A percentile compares a stretch with the other conserved stretches of the same genome.
Conservation (phyloP, 2,113 vertebrate genomes). For the Caretta caretta region DNA sequence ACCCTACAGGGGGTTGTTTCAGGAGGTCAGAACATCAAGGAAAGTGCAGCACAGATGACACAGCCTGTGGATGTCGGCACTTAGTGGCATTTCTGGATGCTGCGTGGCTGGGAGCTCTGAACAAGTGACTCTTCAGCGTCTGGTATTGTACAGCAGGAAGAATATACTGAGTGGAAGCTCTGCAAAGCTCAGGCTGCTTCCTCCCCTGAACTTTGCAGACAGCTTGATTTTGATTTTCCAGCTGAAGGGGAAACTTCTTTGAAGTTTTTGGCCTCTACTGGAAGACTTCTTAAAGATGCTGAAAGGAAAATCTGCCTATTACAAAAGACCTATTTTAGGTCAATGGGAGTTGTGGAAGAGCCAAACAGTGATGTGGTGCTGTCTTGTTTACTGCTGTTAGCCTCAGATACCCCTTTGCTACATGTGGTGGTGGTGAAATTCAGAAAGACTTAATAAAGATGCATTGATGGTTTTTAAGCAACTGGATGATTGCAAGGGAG, state of each 20-base stretch:
- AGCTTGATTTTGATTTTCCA: constrained; percentile 71
- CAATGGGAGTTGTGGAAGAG: background rate
- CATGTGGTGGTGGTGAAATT: background rate
- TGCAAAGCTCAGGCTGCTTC: constrained; percentile 11
- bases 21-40: background rate
- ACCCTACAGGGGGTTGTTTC: background rate
- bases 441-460: background rate
- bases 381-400: background rate
- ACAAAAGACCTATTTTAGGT: constrained; percentile 54
- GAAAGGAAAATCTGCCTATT: constrained; percentile 40
- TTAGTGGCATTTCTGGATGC: rapidly evolving
- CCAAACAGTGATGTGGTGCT: constrained; percentile 1
- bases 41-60: rapidly evolving
- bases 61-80: rapidly evolving
- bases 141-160: constrained; percentile 17
- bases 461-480: background rate
- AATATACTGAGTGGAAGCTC: background rate
- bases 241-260: constrained; percentile 60
- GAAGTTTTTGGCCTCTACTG: constrained; percentile 65
- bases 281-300: constrained; percentile 56
- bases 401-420: background rate
- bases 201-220: constrained; percentile 61
- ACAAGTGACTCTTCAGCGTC: background rate
- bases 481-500: background rate
- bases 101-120: rapidly evolving